Conservation (phyloP, 2,797 vertebrate genomes). For the Tadarida brasiliensis region DNA sequence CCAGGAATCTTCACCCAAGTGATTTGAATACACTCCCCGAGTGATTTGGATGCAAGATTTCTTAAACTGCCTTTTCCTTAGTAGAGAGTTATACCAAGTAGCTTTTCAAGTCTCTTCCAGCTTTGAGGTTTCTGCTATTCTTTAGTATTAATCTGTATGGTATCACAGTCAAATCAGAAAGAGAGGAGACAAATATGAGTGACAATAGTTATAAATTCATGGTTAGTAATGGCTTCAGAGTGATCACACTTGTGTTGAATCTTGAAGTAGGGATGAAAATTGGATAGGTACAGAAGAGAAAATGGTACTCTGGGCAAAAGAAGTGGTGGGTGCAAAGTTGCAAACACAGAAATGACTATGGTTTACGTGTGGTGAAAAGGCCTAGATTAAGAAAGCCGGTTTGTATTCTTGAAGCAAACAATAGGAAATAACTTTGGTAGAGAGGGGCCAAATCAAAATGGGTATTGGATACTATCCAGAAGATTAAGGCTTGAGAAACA, state of each 20-base stretch:
- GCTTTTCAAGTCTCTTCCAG: background rate
- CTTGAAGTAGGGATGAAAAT: background rate
- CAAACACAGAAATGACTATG: background rate
- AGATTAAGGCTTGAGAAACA: background rate
- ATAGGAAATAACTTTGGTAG: background rate
- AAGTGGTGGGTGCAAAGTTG: background rate
- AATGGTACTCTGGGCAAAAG: background rate
- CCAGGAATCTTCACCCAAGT: background rate
- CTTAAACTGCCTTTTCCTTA: background rate
- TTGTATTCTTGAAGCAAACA: background rate
- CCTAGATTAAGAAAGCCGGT: background rate
- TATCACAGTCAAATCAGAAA: constrained; percentile 12
- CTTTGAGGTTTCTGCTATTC: background rate
- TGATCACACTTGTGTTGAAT: background rate
- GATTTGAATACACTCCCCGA: background rate
- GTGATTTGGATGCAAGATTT: background rate
- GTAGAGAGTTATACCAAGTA: background rate
- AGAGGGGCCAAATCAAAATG: background rate
- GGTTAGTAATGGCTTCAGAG: background rate
- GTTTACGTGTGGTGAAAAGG: background rate
- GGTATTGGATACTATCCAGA: background rate
- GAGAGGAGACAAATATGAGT: background rate
- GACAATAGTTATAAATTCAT: constrained; percentile 10
- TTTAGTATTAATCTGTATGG: background rate
- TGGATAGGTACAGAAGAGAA: background rate